These are phyloP conservation scores for Calonectris borealis DNA, from an alignment of 2,113 vertebrate species.

Conservation along the genomic window DNA sequence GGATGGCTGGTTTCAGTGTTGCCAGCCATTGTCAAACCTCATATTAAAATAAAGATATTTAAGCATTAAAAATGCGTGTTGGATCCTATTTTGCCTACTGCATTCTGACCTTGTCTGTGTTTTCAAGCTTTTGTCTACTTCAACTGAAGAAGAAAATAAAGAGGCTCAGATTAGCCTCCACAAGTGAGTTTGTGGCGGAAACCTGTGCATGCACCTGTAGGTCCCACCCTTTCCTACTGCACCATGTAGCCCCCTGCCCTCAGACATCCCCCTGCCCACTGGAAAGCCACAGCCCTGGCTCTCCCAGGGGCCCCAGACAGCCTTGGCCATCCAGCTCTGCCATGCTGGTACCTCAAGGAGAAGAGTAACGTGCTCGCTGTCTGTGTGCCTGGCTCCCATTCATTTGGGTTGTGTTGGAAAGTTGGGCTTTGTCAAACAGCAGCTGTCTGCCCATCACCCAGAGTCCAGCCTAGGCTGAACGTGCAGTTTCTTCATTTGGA, in stretches of 20 bases:
- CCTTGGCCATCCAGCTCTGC: background rate
- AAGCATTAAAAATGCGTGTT: background rate
- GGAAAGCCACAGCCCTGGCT: background rate
- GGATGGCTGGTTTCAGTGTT: background rate
- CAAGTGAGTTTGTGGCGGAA: background rate
- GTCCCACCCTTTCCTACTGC: background rate
- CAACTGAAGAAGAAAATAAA: background rate
- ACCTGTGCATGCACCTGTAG: background rate
- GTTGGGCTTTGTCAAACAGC: background rate
- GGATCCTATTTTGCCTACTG: background rate
- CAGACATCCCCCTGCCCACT: background rate
- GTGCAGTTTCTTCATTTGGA: background rate
- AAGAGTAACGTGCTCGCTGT: rapidly evolving
- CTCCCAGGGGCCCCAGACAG: background rate
- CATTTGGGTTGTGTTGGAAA: background rate
- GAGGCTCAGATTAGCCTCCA: background rate
- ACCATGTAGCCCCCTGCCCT: background rate
- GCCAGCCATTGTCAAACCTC: background rate
- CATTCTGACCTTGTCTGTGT: background rate
- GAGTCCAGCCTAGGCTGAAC: background rate
- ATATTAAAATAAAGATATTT: background rate
- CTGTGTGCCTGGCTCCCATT: background rate
- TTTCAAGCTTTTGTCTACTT: background rate
- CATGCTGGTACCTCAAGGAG: background rate
- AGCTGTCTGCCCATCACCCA: background rate